Conservation (phyloP, 2,888 invertebrate species). For the Drosophila setosimentum region DNA sequence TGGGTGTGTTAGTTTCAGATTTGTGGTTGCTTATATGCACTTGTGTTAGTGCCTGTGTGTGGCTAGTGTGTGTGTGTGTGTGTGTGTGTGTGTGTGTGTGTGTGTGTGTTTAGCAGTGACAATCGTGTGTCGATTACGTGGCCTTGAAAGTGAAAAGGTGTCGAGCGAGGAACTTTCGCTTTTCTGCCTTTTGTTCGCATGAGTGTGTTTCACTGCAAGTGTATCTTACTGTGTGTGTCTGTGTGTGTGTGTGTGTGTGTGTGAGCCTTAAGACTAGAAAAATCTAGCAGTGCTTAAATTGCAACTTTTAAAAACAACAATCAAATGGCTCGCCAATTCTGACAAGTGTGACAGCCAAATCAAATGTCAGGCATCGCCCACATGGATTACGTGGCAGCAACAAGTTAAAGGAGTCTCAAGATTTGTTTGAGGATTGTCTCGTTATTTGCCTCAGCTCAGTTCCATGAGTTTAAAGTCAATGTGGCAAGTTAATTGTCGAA, state of each 20-base stretch:
- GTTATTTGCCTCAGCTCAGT: constrained; percentile 43
- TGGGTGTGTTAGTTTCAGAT: constrained; percentile 54
- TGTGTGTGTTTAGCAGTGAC: constrained; percentile 45
- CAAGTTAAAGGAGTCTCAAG: constrained; percentile 21
- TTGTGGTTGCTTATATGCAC: constrained; percentile 22
- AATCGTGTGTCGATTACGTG: constrained; percentile 69
- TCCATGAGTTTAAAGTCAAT: constrained; percentile 57
- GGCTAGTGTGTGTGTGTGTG: constrained; percentile 26
- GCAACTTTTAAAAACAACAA: constrained; percentile 61
- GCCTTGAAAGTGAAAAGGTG: constrained; percentile 85
- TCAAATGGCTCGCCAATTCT: constrained; percentile 64
- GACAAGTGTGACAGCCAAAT: constrained; percentile 45
- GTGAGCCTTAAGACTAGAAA: constrained; percentile 26
- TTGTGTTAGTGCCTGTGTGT: constrained; percentile 9
- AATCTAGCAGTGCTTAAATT: constrained; percentile 43
- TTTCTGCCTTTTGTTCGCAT: constrained; percentile 27
- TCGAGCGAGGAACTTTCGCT: constrained; percentile 68
- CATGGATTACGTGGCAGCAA: constrained; percentile 29
- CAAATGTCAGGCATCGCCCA: constrained; percentile 68
- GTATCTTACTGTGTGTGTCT: not conserved
- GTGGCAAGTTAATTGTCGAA: constrained; percentile 58
- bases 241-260: constrained; percentile 10
- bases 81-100: constrained; percentile 6
- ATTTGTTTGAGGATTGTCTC: not conserved
- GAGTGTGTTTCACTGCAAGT: not conserved